Evolutionary conservation across 2,113 vertebrate species (phyloP), one percentile per base, ranked within the genome.

Genomic region (Perca schrenkii): DNA sequence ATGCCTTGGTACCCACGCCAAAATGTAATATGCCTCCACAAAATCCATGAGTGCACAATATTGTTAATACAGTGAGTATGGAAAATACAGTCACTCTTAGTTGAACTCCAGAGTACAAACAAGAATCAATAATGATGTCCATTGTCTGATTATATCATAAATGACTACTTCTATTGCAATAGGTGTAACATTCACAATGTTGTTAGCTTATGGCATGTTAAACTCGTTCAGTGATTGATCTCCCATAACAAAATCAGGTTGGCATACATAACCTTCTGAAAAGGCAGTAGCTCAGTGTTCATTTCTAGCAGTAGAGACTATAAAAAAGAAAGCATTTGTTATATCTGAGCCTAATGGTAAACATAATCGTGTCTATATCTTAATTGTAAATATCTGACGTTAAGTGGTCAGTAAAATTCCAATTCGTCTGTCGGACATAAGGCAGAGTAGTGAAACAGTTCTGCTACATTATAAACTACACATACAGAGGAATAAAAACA

Each of bases 281-380:
- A 80, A 94, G 86, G 90, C 92, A 91, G 90, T 88, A 93, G 92
- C 91, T 92, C 90, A 92, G 89, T 93, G 90, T 94, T 91, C 86
- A 89, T 90, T 92, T 92, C 81, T 85, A 94, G 89, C 91, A 95
- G 89, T 91, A 91, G 77, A 93, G 89, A 88, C 89, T 92, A 93
- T 92, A 94, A 92, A 95, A 95, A 92, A 93, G 70, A 79, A 91
- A 91, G 88, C 85, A 89, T 86, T 81, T 86, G 88, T 88, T 91
- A 89, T 86, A 93, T 89, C 87, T n/a, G 82, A 92, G 89, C 90
- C 89, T 92, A 93, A 91, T 70, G 90, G 91, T 93, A 93, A 94
- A 94, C 92, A 92, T 77, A 89, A 79, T 74, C 47, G 78, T 90
- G 82, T 83, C 85, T 88, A 91, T 87, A 88, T 88, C 89, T 92